Conservation (phyloP, 2,888 invertebrate species). For the Lasius fuliginosus region DNA sequence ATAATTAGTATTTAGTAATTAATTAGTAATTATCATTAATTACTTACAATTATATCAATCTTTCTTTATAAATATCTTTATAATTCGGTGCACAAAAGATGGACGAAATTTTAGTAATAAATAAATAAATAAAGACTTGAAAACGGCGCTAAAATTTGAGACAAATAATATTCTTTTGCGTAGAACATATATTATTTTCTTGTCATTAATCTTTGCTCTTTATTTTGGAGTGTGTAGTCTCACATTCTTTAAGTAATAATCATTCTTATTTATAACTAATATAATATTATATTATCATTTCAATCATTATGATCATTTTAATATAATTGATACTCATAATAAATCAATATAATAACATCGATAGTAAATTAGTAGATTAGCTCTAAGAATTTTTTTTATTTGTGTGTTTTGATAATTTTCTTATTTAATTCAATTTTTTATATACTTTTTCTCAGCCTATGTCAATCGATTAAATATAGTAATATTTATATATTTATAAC, state of each 20-base stretch:
- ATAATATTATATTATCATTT: neutral
- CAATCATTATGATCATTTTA: slow-evolving; percentile 2
- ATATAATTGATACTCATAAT: neutral
- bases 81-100: neutral
- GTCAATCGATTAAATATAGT: neutral
- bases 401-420: neutral
- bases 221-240: neutral
- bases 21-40: neutral
- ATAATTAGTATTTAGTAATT: neutral
- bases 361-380: neutral
- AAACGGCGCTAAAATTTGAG: neutral
- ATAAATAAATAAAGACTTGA: neutral
- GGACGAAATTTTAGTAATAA: neutral
- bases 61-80: neutral
- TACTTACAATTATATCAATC: neutral
- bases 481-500: slow-evolving; percentile 34
- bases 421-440: neutral
- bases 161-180: neutral
- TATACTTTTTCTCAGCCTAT: neutral
- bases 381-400: neutral
- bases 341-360: slow-evolving; percentile 1
- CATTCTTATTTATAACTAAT: slow-evolving; percentile 5
- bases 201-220: neutral
- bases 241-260: neutral
- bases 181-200: neutral